Conservation (phyloP, 2,888 invertebrate genomes). For the Tryphoninae sp. region DNA sequence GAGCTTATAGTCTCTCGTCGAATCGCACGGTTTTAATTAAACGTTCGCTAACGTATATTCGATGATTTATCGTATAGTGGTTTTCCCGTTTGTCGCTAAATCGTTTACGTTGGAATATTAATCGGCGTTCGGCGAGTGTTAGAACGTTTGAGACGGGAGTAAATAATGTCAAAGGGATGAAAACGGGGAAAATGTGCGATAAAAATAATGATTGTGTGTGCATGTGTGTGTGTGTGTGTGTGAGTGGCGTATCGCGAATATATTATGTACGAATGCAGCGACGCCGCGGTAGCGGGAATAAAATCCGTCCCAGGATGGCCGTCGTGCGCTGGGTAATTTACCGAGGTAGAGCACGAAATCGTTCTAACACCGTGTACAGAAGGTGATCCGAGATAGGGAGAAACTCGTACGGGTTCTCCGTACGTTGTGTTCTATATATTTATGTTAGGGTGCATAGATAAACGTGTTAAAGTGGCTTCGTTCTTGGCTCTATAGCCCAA, state of each 20-base stretch:
- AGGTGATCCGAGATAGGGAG: slow-evolving; percentile 47
- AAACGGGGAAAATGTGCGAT: slow-evolving; percentile 7
- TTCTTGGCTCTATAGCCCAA: slow-evolving; percentile 4
- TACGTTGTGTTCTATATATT: neutral
- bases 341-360: slow-evolving; percentile 49
- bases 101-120: neutral
- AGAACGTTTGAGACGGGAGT: neutral
- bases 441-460: slow-evolving; percentile 37
- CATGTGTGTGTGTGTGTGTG: too few species aligned
- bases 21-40: too few species aligned
- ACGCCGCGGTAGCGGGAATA: slow-evolving; percentile 4
- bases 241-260: neutral
- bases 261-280: neutral
- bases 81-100: too few species aligned
- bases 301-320: slow-evolving; percentile 4
- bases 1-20: too few species aligned
- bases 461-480: slow-evolving; percentile 36
- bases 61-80: too few species aligned
- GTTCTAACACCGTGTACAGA: slow-evolving; percentile 11
- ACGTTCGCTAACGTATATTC: too few species aligned
- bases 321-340: slow-evolving; percentile 42
- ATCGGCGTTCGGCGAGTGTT: neutral
- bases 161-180: neutral
- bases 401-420: slow-evolving; percentile 31
- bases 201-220: slow-evolving; percentile 15